Percentiles rank a stretch among this genome's conserved stretches.
These are phyloP conservation scores for Echinops telfairi DNA, from an alignment of 2,113 vertebrate species.

Conservation along the genomic window DNA sequence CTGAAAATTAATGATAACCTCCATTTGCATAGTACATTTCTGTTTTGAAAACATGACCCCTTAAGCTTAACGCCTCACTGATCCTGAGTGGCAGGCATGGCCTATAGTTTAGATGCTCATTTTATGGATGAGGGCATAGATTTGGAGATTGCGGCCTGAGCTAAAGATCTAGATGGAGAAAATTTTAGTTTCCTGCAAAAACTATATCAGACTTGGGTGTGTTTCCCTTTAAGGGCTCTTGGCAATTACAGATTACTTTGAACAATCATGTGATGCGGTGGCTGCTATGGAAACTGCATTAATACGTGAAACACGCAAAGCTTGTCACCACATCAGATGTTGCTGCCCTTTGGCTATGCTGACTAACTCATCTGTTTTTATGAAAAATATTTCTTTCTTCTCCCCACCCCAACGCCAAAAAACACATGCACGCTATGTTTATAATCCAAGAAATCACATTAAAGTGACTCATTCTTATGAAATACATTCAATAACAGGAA, in stretches of 20 bases:
- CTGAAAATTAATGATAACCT: neutral
- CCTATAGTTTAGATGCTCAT: neutral
- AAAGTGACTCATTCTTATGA: slow-evolving; percentile 73
- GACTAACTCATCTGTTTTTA: slow-evolving; percentile 69
- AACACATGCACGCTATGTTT: slow-evolving; percentile 53
- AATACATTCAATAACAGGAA: slow-evolving; percentile 59
- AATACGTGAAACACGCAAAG: slow-evolving; percentile 80
- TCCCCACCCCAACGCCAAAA: neutral
- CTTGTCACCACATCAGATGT: slow-evolving; percentile 67
- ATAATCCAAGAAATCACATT: slow-evolving; percentile 69
- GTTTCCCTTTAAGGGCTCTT: slow-evolving; percentile 78
- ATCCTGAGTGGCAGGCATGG: neutral
- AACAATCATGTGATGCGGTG: slow-evolving; percentile 79
- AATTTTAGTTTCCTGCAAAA: slow-evolving; percentile 53
- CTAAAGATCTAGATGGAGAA: neutral
- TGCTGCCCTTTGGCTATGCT: slow-evolving; percentile 79
- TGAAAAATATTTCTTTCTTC: slow-evolving; percentile 59
- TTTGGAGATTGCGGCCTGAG: neutral
- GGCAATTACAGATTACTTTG: slow-evolving; percentile 81
- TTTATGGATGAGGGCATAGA: neutral
- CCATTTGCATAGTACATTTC: neutral
- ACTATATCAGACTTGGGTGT: slow-evolving; percentile 39
- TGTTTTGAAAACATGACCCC: neutral
- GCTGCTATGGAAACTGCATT: slow-evolving; percentile 87
- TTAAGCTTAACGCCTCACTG: neutral